Percentiles rank a stretch among this genome's conserved stretches.
These are phyloP conservation scores for Odontesthes bonariensis DNA, from an alignment of 2,113 vertebrate species.

Conservation along the genomic window DNA sequence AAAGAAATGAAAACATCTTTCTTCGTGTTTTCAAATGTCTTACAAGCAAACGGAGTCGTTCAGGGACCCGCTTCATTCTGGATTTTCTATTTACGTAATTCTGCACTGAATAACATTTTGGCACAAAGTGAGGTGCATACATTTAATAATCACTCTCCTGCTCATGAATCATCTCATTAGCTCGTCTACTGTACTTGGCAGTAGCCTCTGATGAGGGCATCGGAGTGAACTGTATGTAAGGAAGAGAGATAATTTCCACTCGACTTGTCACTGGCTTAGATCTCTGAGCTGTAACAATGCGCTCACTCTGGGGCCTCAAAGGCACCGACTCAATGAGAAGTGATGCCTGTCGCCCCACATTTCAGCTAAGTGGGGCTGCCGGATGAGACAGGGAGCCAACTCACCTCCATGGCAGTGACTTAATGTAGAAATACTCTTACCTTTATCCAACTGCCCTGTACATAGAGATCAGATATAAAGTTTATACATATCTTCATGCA, in stretches of 20 bases:
- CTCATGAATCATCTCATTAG: slow-evolving; percentile 39
- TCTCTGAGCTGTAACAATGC: slow-evolving; percentile 51
- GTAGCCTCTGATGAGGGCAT: slow-evolving; percentile 40
- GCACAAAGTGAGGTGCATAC: slow-evolving; percentile 15
- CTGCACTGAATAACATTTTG: slow-evolving; percentile 14
- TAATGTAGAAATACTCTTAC: slow-evolving; percentile 3
- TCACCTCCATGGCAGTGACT: slow-evolving; percentile 5
- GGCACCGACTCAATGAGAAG: slow-evolving; percentile 62
- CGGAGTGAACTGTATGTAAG: slow-evolving; percentile 36
- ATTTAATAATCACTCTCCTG: slow-evolving; percentile 24
- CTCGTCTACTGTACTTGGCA: slow-evolving; percentile 14
- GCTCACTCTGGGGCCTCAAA: slow-evolving; percentile 59
- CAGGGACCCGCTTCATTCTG: background rate
- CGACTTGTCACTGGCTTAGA: slow-evolving; percentile 51
- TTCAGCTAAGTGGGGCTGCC: slow-evolving; percentile 26
- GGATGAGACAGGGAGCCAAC: slow-evolving; percentile 14
- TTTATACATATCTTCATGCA: background rate
- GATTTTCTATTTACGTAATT: background rate
- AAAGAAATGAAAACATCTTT: too few species aligned
- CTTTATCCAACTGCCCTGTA: background rate
- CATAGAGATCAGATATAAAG: background rate
- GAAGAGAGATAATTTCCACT: slow-evolving; percentile 65
- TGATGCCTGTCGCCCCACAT: slow-evolving; percentile 72
- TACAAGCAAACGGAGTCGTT: background rate
- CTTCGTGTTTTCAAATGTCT: too few species aligned